Conservation (phyloP, 2,888 invertebrate species). For the Cataglyphis livida region DNA sequence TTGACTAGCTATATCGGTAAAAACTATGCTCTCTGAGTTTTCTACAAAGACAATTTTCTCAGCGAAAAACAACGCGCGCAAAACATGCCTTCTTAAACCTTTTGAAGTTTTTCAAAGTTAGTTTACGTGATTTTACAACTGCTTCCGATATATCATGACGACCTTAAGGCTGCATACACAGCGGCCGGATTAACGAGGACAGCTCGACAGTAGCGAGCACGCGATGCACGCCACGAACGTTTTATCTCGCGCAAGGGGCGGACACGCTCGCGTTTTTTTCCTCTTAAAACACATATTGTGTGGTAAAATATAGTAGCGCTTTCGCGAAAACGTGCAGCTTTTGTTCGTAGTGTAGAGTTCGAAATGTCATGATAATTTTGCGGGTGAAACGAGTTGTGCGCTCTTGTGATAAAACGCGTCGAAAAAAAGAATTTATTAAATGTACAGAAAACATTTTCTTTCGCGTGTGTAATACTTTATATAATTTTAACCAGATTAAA, state of each 20-base stretch:
- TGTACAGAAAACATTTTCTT: background rate
- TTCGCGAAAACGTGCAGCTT: slow-evolving; percentile 28
- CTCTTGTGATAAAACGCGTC: background rate
- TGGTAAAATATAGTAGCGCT: slow-evolving; percentile 21
- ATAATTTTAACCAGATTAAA: background rate
- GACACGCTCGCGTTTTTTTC: slow-evolving; percentile 27
- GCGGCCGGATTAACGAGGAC: slow-evolving; percentile 45
- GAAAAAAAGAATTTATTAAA: background rate
- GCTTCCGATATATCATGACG: slow-evolving; percentile 43
- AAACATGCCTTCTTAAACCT: background rate
- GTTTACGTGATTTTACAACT: slow-evolving; percentile 26
- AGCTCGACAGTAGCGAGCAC: slow-evolving; percentile 31
- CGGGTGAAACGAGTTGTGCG: background rate
- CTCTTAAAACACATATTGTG: slow-evolving; percentile 31
- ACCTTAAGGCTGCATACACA: slow-evolving; percentile 40
- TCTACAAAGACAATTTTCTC: background rate
- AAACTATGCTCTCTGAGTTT: background rate
- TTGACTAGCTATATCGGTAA: background rate
- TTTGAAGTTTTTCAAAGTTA: slow-evolving; percentile 33
- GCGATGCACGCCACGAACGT: slow-evolving; percentile 48
- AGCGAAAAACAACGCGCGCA: background rate
- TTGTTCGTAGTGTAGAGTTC: slow-evolving; percentile 17
- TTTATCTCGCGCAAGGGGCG: slow-evolving; percentile 40
- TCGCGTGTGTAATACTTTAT: background rate
- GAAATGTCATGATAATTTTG: slow-evolving; percentile 26